A percentile compares a stretch with the other conserved stretches of the same genome.
phyloP scores from a whole-genome alignment of 2,888 invertebrate genomes.

The Chrysolina americana region DNA sequence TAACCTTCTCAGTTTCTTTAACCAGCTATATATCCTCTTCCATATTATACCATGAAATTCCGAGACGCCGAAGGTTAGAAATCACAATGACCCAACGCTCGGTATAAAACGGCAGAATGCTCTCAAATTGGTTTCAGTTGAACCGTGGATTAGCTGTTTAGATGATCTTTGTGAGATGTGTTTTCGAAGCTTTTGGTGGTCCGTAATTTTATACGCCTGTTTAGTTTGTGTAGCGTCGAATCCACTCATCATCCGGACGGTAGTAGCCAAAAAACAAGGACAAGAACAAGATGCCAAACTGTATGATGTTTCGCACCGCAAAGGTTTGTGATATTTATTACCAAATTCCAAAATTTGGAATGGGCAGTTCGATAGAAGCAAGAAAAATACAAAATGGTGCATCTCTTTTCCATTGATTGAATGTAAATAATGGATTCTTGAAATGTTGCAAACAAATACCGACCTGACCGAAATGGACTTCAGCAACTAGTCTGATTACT shows the following conservation, averaged over 20 bases:
- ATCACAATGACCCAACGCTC: constrained; percentile 43
- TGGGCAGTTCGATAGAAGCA: too few relatives aligned
- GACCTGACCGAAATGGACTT: too few relatives aligned
- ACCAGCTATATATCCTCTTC: constrained; percentile 43
- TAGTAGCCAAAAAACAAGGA: constrained; percentile 49
- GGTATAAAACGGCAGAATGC: constrained; percentile 37
- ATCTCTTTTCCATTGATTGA: too few relatives aligned
- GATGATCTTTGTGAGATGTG: constrained; percentile 36
- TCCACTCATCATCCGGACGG: constrained; percentile 42
- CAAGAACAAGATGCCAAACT: constrained; percentile 48
- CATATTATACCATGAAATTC: constrained; percentile 46
- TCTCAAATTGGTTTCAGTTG: constrained; percentile 31
- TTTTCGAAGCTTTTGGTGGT: constrained; percentile 16
- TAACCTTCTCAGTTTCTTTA: constrained; percentile 46
- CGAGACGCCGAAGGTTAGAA: constrained; percentile 43
- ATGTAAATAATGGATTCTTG: too few relatives aligned
- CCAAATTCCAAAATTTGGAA: too few relatives aligned
- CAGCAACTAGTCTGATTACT: too few relatives aligned
- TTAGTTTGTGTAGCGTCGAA: constrained; percentile 35
- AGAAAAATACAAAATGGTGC: too few relatives aligned
- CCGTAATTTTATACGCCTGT: constrained; percentile 22
- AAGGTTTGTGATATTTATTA: constrained; percentile 31
- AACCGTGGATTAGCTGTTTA: constrained; percentile 5
- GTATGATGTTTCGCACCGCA: constrained; percentile 49
- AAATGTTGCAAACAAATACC: too few relatives aligned